Percentiles rank a stretch among this genome's conserved stretches.
Conservation (phyloP, 2,888 invertebrate species). For the Hemithea aestivaria region DNA sequence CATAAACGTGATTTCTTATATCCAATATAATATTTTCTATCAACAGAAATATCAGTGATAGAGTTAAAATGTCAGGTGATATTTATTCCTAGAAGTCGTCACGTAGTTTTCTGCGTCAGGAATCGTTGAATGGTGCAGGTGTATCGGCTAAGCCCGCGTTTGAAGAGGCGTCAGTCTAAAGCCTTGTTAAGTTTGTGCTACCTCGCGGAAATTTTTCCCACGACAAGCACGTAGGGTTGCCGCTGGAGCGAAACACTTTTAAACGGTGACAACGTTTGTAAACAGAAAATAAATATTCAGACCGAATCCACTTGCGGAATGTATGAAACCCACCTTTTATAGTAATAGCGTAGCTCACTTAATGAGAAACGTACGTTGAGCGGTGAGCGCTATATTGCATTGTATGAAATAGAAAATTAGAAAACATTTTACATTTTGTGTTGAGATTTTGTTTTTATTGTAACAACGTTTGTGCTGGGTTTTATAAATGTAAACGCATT, state of each 20-base stretch:
- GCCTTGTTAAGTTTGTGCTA: constrained; percentile 61
- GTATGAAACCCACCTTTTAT: constrained; percentile 7
- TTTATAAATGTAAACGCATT: no score
- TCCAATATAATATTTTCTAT: no score
- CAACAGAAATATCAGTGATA: no score
- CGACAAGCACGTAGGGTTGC: constrained; percentile 32
- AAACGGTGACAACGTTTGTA: constrained; percentile 23
- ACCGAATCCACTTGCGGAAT: constrained; percentile 1
- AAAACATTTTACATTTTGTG: no score
- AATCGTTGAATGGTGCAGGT: constrained; percentile 21
- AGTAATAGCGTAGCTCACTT: constrained; percentile 9
- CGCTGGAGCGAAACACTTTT: constrained; percentile 24
- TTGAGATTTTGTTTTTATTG: no score
- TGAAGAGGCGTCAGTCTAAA: constrained; percentile 44
- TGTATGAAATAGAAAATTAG: constrained; percentile 6
- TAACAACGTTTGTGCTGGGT: no score
- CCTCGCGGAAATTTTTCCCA: constrained; percentile 47
- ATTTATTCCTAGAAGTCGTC: constrained; percentile 1
- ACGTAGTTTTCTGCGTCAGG: constrained; percentile 9
- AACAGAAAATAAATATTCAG: constrained; percentile 16
- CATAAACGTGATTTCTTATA: no score
- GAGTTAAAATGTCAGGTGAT: neutral
- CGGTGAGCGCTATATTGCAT: neutral
- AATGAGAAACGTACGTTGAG: constrained; percentile 7
- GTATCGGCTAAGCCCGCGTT: constrained; percentile 33